Evolutionary conservation across 2,113 vertebrate genomes (phyloP).

Genomic region (Microtus montanus): DNA sequence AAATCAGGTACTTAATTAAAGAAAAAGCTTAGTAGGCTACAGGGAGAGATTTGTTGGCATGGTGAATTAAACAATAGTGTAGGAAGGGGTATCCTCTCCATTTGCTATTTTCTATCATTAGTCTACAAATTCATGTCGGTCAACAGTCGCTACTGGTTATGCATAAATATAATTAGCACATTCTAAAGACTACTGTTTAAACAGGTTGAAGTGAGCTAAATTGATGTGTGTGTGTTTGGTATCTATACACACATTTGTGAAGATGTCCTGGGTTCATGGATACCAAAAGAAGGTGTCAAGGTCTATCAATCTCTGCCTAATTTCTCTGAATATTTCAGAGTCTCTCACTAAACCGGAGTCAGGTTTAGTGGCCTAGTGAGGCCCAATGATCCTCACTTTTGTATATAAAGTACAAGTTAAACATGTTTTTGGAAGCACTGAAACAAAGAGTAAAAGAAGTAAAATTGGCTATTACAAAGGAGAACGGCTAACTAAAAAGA

Average conservation of each 20-base stretch:
- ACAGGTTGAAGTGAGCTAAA: background rate
- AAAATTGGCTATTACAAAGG: background rate
- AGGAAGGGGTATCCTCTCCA: constrained; percentile 41
- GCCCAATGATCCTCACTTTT: background rate
- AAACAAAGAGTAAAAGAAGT: constrained; percentile 43
- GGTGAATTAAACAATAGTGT: constrained; percentile 47
- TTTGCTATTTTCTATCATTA: constrained; percentile 44
- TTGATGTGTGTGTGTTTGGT: background rate
- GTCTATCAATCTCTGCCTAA: background rate
- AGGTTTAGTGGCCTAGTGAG: background rate
- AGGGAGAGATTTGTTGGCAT: constrained; percentile 62
- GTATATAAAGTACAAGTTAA: background rate
- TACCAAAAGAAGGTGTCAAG: background rate
- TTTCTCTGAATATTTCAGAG: background rate
- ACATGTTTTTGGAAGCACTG: constrained; percentile 23
- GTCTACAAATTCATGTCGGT: constrained; percentile 46
- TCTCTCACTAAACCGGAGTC: background rate
- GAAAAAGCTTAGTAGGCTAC: constrained; percentile 60
- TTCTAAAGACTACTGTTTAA: constrained; percentile 2
- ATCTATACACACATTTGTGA: background rate
- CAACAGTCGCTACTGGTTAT: constrained; percentile 48
- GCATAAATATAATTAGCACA: background rate
- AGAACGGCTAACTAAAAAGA: constrained; percentile 21
- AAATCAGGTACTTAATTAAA: constrained; percentile 73
- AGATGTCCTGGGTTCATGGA: background rate